These are phyloP conservation scores for Polymixis lichenea DNA, from an alignment of 2,888 invertebrate species.

Conservation along the genomic window DNA sequence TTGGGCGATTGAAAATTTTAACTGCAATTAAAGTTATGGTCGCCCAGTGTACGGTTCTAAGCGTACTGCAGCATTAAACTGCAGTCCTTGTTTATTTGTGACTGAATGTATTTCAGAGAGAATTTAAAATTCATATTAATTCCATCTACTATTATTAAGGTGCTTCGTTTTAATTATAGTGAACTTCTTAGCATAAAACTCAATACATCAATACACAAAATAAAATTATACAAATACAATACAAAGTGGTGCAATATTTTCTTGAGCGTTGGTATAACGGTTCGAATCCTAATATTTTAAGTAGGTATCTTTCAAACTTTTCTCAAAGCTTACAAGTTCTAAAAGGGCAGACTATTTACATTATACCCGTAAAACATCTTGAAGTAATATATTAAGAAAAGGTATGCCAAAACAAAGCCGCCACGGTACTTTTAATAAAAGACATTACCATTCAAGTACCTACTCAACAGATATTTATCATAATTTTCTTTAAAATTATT, in stretches of 20 bases:
- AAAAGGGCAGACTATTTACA: background rate
- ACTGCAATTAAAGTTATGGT: constrained; percentile 8
- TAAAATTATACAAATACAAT: background rate
- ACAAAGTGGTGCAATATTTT: background rate
- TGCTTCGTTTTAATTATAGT: background rate
- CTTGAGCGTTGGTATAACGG: background rate
- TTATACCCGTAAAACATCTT: background rate
- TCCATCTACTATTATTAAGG: background rate
- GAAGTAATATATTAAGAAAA: constrained; percentile 2
- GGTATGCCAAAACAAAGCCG: constrained; percentile 8
- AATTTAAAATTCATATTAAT: background rate
- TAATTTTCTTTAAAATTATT: constrained; percentile 41
- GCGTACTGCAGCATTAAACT: background rate
- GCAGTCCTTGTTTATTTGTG: background rate
- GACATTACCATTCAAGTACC: constrained; percentile 30
- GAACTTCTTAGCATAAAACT: too few species aligned
- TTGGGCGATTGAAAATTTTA: constrained; percentile 5
- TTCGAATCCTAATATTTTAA: background rate
- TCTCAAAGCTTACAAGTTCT: background rate
- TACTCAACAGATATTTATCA: constrained; percentile 44
- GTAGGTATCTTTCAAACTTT: background rate
- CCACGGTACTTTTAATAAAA: constrained; percentile 18
- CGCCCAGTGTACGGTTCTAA: background rate
- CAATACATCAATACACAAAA: background rate
- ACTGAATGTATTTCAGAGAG: background rate